Evolutionary conservation across 1,140 invertebrate species (phyloP).

Genomic region (Drosophila rhopaloa): DNA sequence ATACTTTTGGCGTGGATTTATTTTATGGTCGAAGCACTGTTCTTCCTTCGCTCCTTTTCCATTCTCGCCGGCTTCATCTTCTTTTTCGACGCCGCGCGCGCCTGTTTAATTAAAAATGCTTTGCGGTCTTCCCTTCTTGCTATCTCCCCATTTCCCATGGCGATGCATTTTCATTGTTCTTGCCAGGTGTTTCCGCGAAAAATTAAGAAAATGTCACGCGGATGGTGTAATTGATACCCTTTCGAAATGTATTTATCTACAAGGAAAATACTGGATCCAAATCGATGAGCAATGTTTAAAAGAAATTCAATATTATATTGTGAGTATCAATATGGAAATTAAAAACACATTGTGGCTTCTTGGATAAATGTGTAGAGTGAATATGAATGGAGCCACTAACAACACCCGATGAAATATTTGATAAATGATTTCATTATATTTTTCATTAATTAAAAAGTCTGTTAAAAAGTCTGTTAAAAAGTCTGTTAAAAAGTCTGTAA

Average conservation of each 20-base stretch:
- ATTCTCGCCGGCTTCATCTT: not conserved
- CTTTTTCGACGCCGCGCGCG: conserved; percentile 11
- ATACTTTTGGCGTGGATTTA: conserved; percentile 73
- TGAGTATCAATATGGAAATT: too few relatives aligned
- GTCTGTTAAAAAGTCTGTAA: too few relatives aligned
- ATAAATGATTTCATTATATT: too few relatives aligned
- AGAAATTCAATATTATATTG: too few relatives aligned
- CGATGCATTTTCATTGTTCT: conserved; percentile 36
- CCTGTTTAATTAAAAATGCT: conserved; percentile 78
- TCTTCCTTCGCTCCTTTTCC: conserved; percentile 27
- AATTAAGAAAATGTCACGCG: conserved; percentile 21
- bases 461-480: too few relatives aligned
- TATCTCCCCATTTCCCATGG: conserved; percentile 8
- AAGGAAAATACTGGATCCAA: not conserved
- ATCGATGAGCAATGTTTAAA: not conserved
- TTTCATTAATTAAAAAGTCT: too few relatives aligned
- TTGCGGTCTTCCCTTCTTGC: conserved; percentile 33
- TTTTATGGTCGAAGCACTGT: conserved; percentile 63
- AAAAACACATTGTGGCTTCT: too few relatives aligned
- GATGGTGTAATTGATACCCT: conserved; percentile 17
- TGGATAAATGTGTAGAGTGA: too few relatives aligned
- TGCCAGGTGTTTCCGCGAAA: conserved; percentile 50
- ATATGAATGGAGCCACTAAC: too few relatives aligned
- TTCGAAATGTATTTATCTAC: conserved; percentile 8
- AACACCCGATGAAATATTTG: too few relatives aligned